Evolutionary conservation across 2,797 vertebrate species (phyloP).

Genomic region (Halcyon badia): DNA sequence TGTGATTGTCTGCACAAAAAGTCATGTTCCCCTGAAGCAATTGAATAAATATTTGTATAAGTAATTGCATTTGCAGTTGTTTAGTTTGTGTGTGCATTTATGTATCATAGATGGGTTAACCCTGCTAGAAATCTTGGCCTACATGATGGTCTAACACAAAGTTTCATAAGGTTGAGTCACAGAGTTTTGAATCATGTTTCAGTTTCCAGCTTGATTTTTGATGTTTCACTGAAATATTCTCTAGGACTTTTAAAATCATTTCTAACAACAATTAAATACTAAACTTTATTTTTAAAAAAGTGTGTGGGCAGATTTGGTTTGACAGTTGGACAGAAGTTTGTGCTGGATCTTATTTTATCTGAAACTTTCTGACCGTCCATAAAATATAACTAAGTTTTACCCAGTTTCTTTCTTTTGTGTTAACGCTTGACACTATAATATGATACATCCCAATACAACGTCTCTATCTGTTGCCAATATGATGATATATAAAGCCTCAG

Average conservation of each 20-base stretch:
- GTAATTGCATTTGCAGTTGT: conserved; percentile 45
- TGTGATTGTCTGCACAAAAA: not conserved
- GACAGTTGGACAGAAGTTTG: not conserved
- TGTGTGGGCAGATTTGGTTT: not conserved
- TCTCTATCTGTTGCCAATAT: not conserved
- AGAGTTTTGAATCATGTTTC: not conserved
- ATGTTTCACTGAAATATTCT: not conserved
- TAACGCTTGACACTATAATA: not conserved
- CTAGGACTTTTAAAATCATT: not conserved
- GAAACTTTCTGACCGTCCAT: not conserved
- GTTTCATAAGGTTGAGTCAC: not conserved
- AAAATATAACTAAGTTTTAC: not conserved
- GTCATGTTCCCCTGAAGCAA: not conserved
- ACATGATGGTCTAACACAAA: not conserved
- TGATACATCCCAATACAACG: not conserved
- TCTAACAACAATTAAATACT: not conserved
- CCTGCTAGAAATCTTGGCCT: not conserved
- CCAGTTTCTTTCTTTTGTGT: not conserved
- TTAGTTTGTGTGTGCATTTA: not conserved
- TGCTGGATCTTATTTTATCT: not conserved
- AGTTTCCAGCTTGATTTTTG: not conserved
- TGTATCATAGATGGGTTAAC: not conserved
- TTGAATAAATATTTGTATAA: conserved; percentile 44
- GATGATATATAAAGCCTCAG: not conserved
- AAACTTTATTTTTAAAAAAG: not conserved